These are phyloP conservation scores for Propithecus deckenii DNA, from an alignment of 2,797 vertebrate genomes.

Conservation along the genomic window DNA sequence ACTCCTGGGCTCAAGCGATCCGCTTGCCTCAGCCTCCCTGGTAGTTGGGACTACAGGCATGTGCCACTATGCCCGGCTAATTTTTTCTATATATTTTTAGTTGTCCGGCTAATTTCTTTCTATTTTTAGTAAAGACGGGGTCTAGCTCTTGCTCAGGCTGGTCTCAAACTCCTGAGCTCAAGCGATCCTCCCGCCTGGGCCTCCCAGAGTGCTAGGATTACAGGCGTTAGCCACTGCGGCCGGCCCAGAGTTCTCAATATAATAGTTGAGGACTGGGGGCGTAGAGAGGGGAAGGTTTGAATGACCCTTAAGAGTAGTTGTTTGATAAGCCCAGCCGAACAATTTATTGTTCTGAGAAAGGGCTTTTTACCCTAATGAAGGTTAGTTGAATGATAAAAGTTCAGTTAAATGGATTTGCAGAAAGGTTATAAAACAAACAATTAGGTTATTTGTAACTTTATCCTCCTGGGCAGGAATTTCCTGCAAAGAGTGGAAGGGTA, in stretches of 20 bases:
- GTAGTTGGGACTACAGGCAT: no score
- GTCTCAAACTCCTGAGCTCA: no score
- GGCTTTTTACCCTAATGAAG: neutral
- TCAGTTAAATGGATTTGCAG: neutral
- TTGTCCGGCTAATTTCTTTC: no score
- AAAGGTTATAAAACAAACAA: neutral
- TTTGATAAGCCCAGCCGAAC: neutral
- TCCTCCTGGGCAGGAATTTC: neutral
- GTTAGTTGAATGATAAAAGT: neutral
- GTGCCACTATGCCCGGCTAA: no score
- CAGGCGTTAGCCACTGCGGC: fast-evolving
- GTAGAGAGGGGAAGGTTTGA: neutral
- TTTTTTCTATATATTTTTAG: no score
- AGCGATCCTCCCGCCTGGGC: fast-evolving
- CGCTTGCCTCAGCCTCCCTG: no score
- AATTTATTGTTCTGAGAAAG: neutral
- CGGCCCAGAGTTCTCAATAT: neutral
- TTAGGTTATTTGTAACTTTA: neutral
- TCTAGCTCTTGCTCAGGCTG: no score
- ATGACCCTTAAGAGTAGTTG: neutral
- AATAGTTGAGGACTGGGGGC: neutral
- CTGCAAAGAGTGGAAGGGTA: neutral
- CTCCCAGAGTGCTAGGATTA: no score
- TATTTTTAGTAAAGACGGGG: no score
- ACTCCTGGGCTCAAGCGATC: no score